A percentile compares a stretch with the other conserved stretches of the same genome.
Conservation (phyloP, 2,797 vertebrate species). For the Distichodus sexfasciatus region DNA sequence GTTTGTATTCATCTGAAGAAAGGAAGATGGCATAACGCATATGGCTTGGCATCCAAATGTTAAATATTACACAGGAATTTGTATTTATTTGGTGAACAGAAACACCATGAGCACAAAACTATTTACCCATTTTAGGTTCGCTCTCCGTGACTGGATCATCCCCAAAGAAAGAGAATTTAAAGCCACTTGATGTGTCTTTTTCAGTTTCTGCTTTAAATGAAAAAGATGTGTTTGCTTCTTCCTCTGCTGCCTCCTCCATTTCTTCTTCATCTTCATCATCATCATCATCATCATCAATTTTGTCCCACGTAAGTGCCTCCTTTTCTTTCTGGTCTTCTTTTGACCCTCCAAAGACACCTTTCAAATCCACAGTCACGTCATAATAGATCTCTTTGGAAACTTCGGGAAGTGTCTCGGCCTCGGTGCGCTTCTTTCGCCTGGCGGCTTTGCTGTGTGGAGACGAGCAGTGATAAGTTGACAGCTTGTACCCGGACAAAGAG, state of each 20-base stretch:
- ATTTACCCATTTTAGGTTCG: conserved; percentile 67
- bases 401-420: conserved; percentile 81
- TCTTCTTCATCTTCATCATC: conserved; percentile 49
- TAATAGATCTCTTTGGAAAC: conserved; percentile 87
- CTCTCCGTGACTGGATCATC: conserved; percentile 49
- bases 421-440: conserved; percentile 79
- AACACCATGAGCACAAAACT: background rate
- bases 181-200: conserved; percentile 57
- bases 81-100: background rate
- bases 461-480: background rate
- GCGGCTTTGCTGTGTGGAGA: conserved; percentile 75
- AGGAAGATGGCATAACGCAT: background rate
- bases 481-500: too few species aligned
- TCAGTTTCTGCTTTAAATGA: background rate
- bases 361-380: conserved; percentile 78
- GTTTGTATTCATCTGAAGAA: conserved; percentile 72
- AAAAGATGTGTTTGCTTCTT: conserved; percentile 16
- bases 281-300: conserved; percentile 51
- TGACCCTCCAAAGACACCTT: conserved; percentile 75
- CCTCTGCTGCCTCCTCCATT: too few species aligned
- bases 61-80: background rate
- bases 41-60: background rate
- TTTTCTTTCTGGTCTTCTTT: conserved; percentile 43
- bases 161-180: conserved; percentile 90
- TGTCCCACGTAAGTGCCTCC: conserved; percentile 56